phyloP scores from a whole-genome alignment of 2,113 vertebrate genomes.

The Campylorhamphus procurvoides region DNA sequence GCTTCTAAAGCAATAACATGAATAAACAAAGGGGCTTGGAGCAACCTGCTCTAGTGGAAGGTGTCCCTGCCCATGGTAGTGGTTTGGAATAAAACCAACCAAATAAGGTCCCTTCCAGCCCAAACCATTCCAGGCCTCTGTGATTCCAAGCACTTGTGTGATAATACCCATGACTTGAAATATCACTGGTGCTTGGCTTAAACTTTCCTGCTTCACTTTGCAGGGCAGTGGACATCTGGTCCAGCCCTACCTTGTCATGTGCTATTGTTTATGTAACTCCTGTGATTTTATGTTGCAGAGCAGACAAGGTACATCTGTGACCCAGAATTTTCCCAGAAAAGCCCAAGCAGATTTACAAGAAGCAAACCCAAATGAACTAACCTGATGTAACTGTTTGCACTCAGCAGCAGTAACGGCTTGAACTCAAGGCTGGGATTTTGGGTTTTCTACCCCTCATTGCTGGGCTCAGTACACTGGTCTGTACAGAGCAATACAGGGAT shows the following conservation, averaged over 20 bases:
- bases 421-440: background rate
- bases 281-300: background rate
- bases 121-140: background rate
- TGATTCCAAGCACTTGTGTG: background rate
- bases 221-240: background rate
- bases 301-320: background rate
- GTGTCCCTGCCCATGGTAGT: background rate
- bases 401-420: background rate
- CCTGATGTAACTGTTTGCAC: background rate
- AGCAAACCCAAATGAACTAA: background rate
- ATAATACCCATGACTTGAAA: background rate
- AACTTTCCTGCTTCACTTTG: background rate
- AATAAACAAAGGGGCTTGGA: background rate
- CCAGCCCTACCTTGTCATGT: background rate
- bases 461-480: background rate
- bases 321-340: background rate
- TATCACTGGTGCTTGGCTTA: background rate
- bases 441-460: background rate
- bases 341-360: background rate
- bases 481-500: accelerated
- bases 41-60: background rate
- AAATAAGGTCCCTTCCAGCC: background rate
- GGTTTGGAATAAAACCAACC: background rate
- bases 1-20: background rate
- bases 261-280: background rate